Percentiles rank a stretch among this genome's conserved stretches.
phyloP scores from a whole-genome alignment of 2,113 vertebrate genomes.

The Calonectris borealis region DNA sequence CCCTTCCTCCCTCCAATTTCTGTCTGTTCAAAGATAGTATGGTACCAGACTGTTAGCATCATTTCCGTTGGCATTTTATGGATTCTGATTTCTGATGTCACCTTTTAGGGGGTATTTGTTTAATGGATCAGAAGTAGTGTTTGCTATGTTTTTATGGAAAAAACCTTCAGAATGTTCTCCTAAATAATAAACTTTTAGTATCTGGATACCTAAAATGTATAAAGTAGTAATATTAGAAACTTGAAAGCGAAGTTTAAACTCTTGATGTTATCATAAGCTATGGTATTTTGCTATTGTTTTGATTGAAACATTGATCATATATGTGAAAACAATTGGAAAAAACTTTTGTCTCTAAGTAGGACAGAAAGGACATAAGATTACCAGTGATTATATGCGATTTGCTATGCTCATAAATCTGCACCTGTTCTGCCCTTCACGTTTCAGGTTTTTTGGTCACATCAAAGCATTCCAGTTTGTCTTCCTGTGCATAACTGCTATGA shows the following conservation, averaged over 20 bases:
- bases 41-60: background rate
- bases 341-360: conserved; percentile 67
- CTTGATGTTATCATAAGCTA: background rate
- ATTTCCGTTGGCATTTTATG: background rate
- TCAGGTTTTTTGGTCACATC: conserved; percentile 74
- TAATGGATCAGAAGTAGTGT: background rate
- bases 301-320: conserved; percentile 26
- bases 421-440: conserved; percentile 72
- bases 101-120: background rate
- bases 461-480: conserved; percentile 77
- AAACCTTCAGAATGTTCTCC: background rate
- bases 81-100: background rate
- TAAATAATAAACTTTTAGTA: background rate
- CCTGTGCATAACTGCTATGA: background rate
- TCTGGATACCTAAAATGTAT: background rate
- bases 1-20: background rate
- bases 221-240: background rate
- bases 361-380: conserved; percentile 69
- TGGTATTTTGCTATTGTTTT: conserved; percentile 53
- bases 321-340: conserved; percentile 32
- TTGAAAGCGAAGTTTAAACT: background rate
- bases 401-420: conserved; percentile 80
- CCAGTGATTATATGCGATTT: conserved; percentile 78
- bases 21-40: background rate
- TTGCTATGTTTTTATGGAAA: background rate